phyloP scores from a whole-genome alignment of 2,113 vertebrate species.

The Chamaea fasciata region DNA sequence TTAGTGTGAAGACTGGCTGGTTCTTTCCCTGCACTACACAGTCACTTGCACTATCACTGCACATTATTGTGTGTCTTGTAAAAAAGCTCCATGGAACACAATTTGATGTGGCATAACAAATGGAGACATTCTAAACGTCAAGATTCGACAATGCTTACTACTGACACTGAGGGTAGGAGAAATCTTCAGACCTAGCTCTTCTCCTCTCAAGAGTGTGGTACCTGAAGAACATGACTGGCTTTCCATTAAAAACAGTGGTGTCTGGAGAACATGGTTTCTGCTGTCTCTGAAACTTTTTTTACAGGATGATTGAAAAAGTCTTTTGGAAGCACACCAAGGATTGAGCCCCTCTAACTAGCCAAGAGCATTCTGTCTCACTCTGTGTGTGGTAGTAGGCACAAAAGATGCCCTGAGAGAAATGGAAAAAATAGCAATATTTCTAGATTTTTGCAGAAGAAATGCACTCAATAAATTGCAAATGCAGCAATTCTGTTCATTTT shows the following conservation, averaged over 20 bases:
- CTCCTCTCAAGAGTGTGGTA: background rate
- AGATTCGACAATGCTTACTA: background rate
- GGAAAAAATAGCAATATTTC: background rate
- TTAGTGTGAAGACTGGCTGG: background rate
- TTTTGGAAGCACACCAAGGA: background rate
- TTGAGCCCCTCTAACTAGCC: background rate
- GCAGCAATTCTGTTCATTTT: background rate
- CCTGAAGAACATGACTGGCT: background rate
- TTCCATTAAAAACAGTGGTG: background rate
- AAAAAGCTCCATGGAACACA: background rate
- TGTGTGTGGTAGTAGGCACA: background rate
- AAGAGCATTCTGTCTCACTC: background rate
- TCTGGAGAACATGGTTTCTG: background rate
- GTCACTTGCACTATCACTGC: background rate
- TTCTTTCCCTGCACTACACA: background rate
- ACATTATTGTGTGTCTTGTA: background rate
- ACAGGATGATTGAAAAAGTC: background rate
- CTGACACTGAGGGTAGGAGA: background rate
- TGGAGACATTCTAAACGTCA: background rate
- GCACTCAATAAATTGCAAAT: background rate
- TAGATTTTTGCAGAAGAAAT: background rate
- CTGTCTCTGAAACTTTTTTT: background rate
- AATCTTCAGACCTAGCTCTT: background rate
- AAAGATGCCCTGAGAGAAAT: background rate
- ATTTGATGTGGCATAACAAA: background rate